phyloP scores from a whole-genome alignment of 2,888 invertebrate genomes.

The Lycocerus yunnanus region DNA sequence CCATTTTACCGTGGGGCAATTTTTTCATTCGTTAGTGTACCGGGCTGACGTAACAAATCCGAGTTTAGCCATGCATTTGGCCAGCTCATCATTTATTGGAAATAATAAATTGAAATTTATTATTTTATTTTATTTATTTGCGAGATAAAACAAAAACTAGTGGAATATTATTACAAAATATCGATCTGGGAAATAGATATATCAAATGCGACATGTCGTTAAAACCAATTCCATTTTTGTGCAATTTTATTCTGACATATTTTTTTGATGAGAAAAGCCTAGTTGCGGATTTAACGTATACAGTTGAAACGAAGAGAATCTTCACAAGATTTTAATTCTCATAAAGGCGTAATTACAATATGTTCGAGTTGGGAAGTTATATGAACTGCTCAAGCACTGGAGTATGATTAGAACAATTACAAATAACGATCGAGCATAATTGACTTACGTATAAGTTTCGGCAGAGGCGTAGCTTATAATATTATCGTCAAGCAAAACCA shows the following conservation, averaged over 20 bases:
- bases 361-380: conserved; percentile 16
- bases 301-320: not conserved
- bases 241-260: not conserved
- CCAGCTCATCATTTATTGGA: not conserved
- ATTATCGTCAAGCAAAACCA: not conserved
- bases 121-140: not conserved
- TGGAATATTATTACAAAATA: not conserved
- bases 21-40: not conserved
- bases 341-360: conserved; percentile 13
- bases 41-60: not conserved
- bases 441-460: conserved; percentile 7
- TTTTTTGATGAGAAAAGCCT: not conserved
- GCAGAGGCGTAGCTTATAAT: not conserved
- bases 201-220: not conserved
- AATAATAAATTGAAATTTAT: not conserved
- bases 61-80: not conserved
- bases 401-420: conserved; percentile 19
- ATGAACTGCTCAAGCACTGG: conserved; percentile 9
- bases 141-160: not conserved
- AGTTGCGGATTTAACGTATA: not conserved
- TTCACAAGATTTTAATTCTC: not conserved
- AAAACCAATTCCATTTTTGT: not conserved
- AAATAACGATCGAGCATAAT: conserved; percentile 8
- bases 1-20: not conserved
- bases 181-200: not conserved